Evolutionary conservation across 1,140 invertebrate species (phyloP), one percentile per base, ranked within the genome.

Genomic region (Charaxes varanes): DNA sequence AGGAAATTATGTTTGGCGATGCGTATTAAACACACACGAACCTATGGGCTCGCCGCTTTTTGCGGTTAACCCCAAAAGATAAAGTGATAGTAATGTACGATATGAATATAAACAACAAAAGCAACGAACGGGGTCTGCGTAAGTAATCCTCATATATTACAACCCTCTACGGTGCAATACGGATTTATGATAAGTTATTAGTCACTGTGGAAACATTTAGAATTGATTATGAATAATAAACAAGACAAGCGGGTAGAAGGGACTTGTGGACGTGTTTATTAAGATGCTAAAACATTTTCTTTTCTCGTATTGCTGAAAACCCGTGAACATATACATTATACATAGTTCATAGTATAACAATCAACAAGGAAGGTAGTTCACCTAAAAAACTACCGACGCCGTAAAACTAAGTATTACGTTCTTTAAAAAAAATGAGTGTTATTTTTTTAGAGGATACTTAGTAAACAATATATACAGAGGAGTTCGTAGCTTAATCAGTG

Each of bases 131-230:
- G 53, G 56, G 51, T 61, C 53, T 62, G 45, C 53, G 43, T 51
- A 57, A 73, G 65, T 69, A 71, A 71, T 67, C 52, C 65, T 57
- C 61, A 60, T 67, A 76, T 69, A 73, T 76, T 68, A 80, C 61
- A 74, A 77, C 63, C 58, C 71, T 72, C 73, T 57, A 68, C 59
- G 65, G 77, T 68, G 68, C 71, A 77, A 61, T 81, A 63, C 51
- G 67, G 65, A 74, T 78, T 77, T 68, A 78, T 74, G 68, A 69
- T 70, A 66, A 77, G 65, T 74, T 76, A 78, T 78, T 78, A 78
- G 71, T 70, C 71, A 67, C 67, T 58, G 61, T 55, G 70, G 76
- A 64, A 64, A 76, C 68, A 80, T 76, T 78, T 63, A 67, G 47
- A 62, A 76, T 70, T 71, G 68, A 76, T 68, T 76, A 69, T 69